A percentile compares a stretch with the other conserved stretches of the same genome.
phyloP scores from a whole-genome alignment of 2,113 vertebrate genomes.

The Orientallactaga bullata region DNA sequence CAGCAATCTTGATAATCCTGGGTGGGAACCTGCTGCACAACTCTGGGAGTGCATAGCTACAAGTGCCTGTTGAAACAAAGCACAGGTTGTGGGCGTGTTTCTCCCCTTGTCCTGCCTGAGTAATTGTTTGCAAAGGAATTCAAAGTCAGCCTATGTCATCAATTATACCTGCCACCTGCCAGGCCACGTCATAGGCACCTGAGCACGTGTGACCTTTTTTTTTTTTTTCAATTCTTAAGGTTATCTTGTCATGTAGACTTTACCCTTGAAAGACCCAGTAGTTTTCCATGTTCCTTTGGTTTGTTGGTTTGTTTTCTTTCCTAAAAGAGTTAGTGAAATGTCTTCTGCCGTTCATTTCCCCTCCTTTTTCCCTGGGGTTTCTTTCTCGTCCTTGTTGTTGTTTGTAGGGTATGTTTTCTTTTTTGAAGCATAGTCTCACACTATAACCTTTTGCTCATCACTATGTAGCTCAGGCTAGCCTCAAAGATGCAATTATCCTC shows the following conservation, averaged over 20 bases:
- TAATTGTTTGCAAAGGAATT: neutral
- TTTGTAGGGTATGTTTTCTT: too few species aligned
- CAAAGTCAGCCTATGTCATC: rapidly evolving
- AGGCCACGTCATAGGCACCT: too few species aligned
- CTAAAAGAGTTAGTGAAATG: neutral
- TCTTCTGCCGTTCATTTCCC: neutral
- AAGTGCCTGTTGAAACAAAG: neutral
- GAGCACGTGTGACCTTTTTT: rapidly evolving
- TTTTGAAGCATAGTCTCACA: neutral
- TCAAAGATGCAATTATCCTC: neutral
- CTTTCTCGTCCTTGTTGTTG: too few species aligned
- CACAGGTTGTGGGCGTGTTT: neutral
- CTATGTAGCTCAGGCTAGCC: neutral
- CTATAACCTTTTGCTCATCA: neutral
- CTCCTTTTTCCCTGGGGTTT: too few species aligned
- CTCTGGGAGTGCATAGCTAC: rapidly evolving
- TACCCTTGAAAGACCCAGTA: neutral
- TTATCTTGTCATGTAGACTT: neutral
- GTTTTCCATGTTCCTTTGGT: neutral
- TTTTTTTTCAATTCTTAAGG: neutral
- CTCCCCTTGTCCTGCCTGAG: neutral
- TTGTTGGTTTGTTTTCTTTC: neutral
- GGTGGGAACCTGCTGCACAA: neutral
- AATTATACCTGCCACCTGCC: neutral
- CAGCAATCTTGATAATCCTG: neutral